Evolutionary conservation across 2,113 vertebrate species (phyloP).

Genomic region (Nyctereutes procyonoides): DNA sequence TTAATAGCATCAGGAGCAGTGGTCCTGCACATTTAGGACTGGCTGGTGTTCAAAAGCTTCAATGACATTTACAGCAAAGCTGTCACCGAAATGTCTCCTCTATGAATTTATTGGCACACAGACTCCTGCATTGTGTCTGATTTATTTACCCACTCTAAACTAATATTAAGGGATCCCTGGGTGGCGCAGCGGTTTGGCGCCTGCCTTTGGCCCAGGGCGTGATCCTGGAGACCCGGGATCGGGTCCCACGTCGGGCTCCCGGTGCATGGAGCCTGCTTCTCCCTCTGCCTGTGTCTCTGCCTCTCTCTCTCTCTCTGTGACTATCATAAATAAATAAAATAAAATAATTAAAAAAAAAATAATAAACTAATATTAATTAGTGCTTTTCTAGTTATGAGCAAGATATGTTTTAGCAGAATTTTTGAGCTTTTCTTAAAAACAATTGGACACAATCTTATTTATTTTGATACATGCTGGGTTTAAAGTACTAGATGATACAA

Average conservation of each 20-base stretch:
- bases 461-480: background rate
- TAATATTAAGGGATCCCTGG: no score
- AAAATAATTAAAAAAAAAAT: no score
- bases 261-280: no score
- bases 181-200: no score
- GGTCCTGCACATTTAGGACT: background rate
- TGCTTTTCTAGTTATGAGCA: background rate
- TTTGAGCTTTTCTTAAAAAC: background rate
- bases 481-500: background rate
- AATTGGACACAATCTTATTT: background rate
- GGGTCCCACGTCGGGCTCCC: no score
- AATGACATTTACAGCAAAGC: background rate
- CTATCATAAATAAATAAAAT: no score
- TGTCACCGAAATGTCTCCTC: background rate
- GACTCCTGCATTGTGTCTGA: background rate
- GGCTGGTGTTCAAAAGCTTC: slow-evolving; percentile 6
- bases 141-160: background rate
- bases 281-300: no score
- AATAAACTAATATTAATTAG: background rate
- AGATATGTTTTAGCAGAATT: background rate
- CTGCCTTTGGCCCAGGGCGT: no score
- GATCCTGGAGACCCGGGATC: no score
- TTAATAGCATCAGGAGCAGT: background rate
- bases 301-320: no score
- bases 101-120: background rate